Base-by-base conservation (phyloP, 2,797 vertebrate species). In the Champsocephalus esox region DNA sequence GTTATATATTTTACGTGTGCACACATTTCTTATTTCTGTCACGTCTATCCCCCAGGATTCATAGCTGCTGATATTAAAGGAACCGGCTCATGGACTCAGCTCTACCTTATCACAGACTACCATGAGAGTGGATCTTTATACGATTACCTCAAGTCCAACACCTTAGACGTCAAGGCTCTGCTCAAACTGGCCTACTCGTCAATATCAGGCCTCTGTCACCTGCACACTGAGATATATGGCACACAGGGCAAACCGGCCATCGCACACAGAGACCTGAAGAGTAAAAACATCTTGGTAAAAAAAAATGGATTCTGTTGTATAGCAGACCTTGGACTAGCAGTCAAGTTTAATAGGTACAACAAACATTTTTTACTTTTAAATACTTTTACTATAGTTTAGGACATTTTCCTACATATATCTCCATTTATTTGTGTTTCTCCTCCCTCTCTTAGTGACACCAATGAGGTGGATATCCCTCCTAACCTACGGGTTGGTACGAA, bases 21-120 rank as follows among this genome's bases (percentile, higher is more conserved):
- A 12, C 44, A 12, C 43, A 14, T 65, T 62, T 54, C 6, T 83
- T 8, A 64, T 10, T 58, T 16, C 49, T n/a, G 2, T 64, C 4
- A 10, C 21, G 10, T 13, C 48, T 60, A 4, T 69, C 52, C 71
- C 73, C 0, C 92, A 99, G 98, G 98, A 11, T 99, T 99, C 85
- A 99, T 99, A 75, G 98, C 98, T 0, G 97, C 98, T 2, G 98
- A 99, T 88, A 99, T 99, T 76, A 99, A 99, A 91, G 98, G 98
- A 24, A 99, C 98, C 0, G 97, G 98, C 24, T 99, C 98, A 2
- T 99, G 97, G 97, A 99, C 98, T 58, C 98, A 99, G 88, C 88
- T 99, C 4, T 99, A 98, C 87, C 94, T 99, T 45, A 99, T 99
- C 86, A 99, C 98, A 0, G 97, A 99, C 92, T 99, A 99, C 86